These are phyloP conservation scores for Phalacrocorax aristotelis DNA, from an alignment of 2,113 vertebrate species.

Conservation along the genomic window DNA sequence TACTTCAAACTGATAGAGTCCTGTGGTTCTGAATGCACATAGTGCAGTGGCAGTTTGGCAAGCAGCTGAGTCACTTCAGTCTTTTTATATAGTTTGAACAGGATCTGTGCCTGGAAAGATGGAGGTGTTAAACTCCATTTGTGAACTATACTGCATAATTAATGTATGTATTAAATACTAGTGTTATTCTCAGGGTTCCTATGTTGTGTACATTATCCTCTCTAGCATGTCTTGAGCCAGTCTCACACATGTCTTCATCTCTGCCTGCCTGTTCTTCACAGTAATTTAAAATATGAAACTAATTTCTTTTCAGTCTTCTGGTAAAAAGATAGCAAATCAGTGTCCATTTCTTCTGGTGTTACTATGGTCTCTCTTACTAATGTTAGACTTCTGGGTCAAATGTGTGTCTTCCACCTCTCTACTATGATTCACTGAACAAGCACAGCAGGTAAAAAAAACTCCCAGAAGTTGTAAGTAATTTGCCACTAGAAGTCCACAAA, in stretches of 20 bases:
- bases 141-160: not conserved
- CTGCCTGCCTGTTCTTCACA: not conserved
- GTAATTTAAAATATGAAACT: not conserved
- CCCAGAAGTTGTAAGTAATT: not conserved
- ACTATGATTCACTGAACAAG: not conserved
- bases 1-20: not conserved
- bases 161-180: not conserved
- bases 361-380: not conserved
- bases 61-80: not conserved
- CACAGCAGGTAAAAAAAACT: not conserved
- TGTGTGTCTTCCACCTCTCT: not conserved
- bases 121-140: not conserved
- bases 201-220: not conserved
- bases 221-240: not conserved
- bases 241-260: not conserved
- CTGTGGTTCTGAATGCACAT: not conserved
- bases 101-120: not conserved
- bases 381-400: not conserved
- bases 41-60: not conserved
- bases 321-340: not conserved
- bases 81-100: not conserved
- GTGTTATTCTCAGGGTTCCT: not conserved
- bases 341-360: not conserved
- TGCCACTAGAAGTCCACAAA: not conserved
- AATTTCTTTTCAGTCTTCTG: not conserved